These are phyloP conservation scores for Danio kyathit DNA, from an alignment of 2,797 vertebrate genomes.

Conservation along the genomic window DNA sequence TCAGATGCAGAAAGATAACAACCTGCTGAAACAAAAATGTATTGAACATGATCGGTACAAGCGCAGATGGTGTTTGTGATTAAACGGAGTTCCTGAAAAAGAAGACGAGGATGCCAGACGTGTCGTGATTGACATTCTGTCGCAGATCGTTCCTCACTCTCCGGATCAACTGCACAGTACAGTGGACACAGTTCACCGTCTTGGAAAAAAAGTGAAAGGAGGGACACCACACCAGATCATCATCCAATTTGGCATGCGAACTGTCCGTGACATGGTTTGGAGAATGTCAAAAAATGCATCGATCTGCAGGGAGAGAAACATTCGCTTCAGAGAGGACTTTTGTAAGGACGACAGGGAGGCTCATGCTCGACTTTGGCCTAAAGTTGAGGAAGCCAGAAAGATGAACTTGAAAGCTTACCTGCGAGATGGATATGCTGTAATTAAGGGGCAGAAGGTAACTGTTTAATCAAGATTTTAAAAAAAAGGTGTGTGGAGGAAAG, in stretches of 20 bases:
- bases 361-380: not conserved
- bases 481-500: too few relatives aligned
- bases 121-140: not conserved
- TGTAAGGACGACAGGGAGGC: not conserved
- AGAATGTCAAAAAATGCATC: not conserved
- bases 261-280: not conserved
- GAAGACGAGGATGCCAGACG: constrained; percentile 6
- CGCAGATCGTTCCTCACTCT: constrained; percentile 2
- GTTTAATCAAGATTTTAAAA: too few relatives aligned
- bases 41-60: too few relatives aligned
- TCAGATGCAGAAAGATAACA: not conserved
- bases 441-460: too few relatives aligned
- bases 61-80: constrained; percentile 18
- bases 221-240: not conserved
- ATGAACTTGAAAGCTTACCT: too few relatives aligned
- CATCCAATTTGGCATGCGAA: not conserved
- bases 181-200: not conserved
- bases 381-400: too few relatives aligned
- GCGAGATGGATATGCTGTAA: too few relatives aligned
- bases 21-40: not conserved
- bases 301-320: not conserved
- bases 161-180: not conserved
- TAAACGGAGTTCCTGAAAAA: constrained; percentile 28
- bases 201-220: too few relatives aligned
- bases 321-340: not conserved